Conservation (phyloP, 2,888 invertebrate genomes). For the Schrankia costaestrigalis region DNA sequence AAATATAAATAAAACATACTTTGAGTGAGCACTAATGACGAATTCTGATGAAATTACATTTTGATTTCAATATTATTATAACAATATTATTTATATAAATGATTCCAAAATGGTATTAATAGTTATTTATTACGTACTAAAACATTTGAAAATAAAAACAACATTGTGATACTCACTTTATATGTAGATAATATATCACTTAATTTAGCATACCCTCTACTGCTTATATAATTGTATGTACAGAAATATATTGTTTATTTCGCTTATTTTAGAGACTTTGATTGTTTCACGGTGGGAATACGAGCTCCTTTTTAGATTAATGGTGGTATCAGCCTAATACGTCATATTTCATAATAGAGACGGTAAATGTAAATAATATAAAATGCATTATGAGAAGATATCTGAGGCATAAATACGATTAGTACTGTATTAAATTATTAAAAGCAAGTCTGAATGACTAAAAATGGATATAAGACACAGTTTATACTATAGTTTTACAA, state of each 20-base stretch:
- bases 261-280: slow-evolving; percentile 61
- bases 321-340: slow-evolving; percentile 68
- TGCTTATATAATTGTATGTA: slow-evolving; percentile 52
- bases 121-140: slow-evolving; percentile 19
- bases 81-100: slow-evolving; percentile 19
- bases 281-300: slow-evolving; percentile 76
- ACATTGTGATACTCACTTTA: slow-evolving; percentile 27
- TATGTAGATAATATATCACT: slow-evolving; percentile 35
- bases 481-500: slow-evolving; percentile 33
- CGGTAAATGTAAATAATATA: too few relatives aligned
- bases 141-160: slow-evolving; percentile 21
- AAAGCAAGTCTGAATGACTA: slow-evolving; percentile 20
- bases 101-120: slow-evolving; percentile 19
- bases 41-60: slow-evolving; percentile 18
- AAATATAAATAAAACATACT: slow-evolving; percentile 37
- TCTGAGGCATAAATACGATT: slow-evolving; percentile 7
- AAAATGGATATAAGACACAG: background rate
- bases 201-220: slow-evolving; percentile 41
- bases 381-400: too few relatives aligned
- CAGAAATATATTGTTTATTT: slow-evolving; percentile 52
- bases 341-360: too few relatives aligned
- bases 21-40: slow-evolving; percentile 27
- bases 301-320: slow-evolving; percentile 62
- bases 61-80: slow-evolving; percentile 13
- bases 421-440: slow-evolving; percentile 11